Conservation (phyloP, 2,113 vertebrate genomes). For the Urocitellus parryii region DNA sequence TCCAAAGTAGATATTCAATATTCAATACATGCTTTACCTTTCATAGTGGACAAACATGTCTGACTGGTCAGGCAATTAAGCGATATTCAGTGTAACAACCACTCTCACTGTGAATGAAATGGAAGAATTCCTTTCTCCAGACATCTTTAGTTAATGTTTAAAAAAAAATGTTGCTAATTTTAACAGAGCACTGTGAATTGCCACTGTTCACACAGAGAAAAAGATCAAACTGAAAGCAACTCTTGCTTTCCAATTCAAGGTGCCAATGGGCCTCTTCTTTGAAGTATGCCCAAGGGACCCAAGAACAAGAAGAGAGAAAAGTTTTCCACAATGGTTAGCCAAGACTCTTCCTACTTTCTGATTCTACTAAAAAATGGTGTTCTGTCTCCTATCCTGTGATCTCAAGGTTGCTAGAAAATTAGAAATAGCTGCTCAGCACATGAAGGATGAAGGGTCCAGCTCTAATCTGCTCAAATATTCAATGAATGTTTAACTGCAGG, state of each 20-base stretch:
- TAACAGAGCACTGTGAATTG: conserved; percentile 50
- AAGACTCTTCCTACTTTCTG: conserved; percentile 7
- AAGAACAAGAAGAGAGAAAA: background rate
- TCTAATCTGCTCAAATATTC: conserved; percentile 48
- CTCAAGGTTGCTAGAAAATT: conserved; percentile 64
- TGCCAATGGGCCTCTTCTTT: conserved; percentile 18
- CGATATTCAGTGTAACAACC: conserved; percentile 15
- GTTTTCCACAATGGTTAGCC: background rate
- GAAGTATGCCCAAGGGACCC: conserved; percentile 17
- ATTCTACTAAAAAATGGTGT: background rate
- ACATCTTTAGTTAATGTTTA: background rate
- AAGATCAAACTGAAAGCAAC: conserved; percentile 55
- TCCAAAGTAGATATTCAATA: conserved; percentile 12
- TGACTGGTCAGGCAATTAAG: conserved; percentile 55
- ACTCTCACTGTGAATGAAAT: background rate
- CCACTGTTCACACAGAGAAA: conserved; percentile 6
- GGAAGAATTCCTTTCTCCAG: conserved; percentile 19
- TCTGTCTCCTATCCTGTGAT: conserved; percentile 29
- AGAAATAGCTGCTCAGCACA: conserved; percentile 45
- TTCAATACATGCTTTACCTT: background rate
- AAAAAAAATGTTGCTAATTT: background rate
- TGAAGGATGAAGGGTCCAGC: conserved; percentile 21
- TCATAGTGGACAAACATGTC: conserved; percentile 17
- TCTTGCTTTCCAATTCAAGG: conserved; percentile 31
- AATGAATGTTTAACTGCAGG: conserved; percentile 63